Evolutionary conservation across 1,140 invertebrate genomes (phyloP).

Genomic region (Apis mellifera): DNA sequence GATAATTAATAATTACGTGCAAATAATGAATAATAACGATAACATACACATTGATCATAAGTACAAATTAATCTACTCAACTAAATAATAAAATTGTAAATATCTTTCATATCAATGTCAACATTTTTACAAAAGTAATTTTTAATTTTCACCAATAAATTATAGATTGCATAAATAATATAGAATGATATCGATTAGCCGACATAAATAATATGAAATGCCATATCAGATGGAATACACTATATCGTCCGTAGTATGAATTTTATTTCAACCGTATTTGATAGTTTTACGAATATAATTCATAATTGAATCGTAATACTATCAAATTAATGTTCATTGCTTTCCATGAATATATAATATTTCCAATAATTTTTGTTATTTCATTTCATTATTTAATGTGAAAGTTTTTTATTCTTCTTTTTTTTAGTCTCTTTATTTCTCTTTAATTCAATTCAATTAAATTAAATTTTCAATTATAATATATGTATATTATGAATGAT

Average conservation of each 20-base stretch:
- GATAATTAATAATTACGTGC: background rate
- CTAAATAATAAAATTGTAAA: slow-evolving; percentile 16
- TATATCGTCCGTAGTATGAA: background rate
- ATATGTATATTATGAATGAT: too few species aligned
- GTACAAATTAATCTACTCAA: background rate
- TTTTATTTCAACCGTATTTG: slow-evolving; percentile 5
- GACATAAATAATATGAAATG: slow-evolving; percentile 15
- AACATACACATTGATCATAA: background rate
- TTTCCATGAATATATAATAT: background rate
- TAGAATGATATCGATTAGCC: slow-evolving; percentile 18
- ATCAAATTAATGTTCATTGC: background rate
- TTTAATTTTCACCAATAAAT: background rate
- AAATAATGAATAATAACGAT: background rate
- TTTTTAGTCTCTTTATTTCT: background rate
- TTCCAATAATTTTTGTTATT: background rate
- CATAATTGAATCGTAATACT: background rate
- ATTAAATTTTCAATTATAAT: too few species aligned
- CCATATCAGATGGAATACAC: background rate
- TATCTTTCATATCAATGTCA: background rate
- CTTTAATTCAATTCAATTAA: background rate
- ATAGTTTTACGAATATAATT: background rate
- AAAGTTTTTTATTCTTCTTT: background rate
- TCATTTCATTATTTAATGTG: background rate
- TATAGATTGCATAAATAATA: slow-evolving; percentile 23
- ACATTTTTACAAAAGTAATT: slow-evolving; percentile 5